These are phyloP conservation scores for Ctenochaetus hawaiiensis DNA, from an alignment of 2,797 vertebrate genomes.

Conservation along the genomic window DNA sequence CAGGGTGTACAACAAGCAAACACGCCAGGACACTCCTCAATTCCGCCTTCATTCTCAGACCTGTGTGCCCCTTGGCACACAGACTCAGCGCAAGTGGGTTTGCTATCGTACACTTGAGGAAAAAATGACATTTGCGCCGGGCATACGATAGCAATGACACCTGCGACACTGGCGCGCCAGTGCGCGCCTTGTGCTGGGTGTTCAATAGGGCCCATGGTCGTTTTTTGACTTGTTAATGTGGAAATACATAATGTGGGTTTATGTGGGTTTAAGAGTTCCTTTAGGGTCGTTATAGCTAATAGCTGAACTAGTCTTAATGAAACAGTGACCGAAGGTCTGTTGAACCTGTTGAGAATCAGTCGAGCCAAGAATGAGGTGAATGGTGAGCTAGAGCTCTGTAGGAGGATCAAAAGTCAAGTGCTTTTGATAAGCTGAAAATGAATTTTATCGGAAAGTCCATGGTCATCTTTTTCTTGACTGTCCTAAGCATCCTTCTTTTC, in stretches of 20 bases:
- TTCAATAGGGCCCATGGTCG: neutral
- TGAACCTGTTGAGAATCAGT: constrained; percentile 29
- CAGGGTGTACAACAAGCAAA: no score
- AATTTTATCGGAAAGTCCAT: neutral
- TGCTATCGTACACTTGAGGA: no score
- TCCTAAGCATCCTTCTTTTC: neutral
- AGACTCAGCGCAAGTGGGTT: no score
- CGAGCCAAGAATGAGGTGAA: neutral
- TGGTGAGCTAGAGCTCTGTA: neutral
- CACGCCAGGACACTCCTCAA: no score
- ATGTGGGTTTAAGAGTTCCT: constrained; percentile 16
- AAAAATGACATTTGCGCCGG: no score
- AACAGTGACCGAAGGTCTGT: constrained; percentile 8
- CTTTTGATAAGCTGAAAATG: constrained; percentile 3
- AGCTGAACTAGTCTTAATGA: constrained; percentile 7
- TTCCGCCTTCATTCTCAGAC: no score
- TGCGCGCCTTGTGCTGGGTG: no score
- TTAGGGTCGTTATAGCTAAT: neutral
- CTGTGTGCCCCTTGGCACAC: no score
- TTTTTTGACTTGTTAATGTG: no score
- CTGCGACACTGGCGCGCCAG: no score
- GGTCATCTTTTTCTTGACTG: neutral
- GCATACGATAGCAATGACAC: no score
- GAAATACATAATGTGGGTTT: neutral
- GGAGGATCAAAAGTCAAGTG: constrained; percentile 22